A percentile compares a stretch with the other conserved stretches of the same genome.
These are phyloP conservation scores for Xyliphius kryptos DNA, from an alignment of 2,113 vertebrate species.

Conservation along the genomic window DNA sequence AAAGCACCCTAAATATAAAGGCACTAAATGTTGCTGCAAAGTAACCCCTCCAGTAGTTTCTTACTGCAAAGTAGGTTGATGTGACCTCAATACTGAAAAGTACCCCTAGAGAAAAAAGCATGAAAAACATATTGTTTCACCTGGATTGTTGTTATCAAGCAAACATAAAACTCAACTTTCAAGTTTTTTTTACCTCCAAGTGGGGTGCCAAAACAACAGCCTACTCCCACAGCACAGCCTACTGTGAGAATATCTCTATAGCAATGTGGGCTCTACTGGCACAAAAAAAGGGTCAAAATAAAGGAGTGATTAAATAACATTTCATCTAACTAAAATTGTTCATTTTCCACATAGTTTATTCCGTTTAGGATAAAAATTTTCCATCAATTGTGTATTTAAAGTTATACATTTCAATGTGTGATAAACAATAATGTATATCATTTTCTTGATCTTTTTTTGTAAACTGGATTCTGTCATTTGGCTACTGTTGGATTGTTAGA, in stretches of 20 bases:
- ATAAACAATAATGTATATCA: too few relatives aligned
- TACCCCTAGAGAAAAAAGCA: conserved; percentile 45
- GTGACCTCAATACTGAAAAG: conserved; percentile 90
- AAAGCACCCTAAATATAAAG: conserved; percentile 93
- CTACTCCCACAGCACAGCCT: conserved; percentile 92
- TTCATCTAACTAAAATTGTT: too few relatives aligned
- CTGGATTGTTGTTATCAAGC: too few relatives aligned
- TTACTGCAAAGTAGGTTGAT: conserved; percentile 92
- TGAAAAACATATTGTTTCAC: background rate
- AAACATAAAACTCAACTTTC: background rate
- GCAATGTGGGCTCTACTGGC: conserved; percentile 93
- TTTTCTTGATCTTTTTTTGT: too few relatives aligned
- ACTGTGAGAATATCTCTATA: conserved; percentile 94
- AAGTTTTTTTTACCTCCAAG: conserved; percentile 82
- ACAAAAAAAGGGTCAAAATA: too few relatives aligned
- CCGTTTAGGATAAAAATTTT: too few relatives aligned
- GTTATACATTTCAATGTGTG: too few relatives aligned
- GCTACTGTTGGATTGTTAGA: too few relatives aligned
- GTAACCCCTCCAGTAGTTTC: conserved; percentile 97
- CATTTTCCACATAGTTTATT: too few relatives aligned
- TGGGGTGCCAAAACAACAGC: conserved; percentile 95
- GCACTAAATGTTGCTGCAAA: conserved; percentile 95
- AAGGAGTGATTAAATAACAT: too few relatives aligned
- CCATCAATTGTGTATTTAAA: too few relatives aligned
- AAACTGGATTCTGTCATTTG: too few relatives aligned